These are phyloP conservation scores for Caenorhabditis elegans DNA, from an alignment of 1,140 invertebrate genomes.

Conservation along the genomic window WBcel235 BX284604.4:6546001-6546500, in stretches of 20 bases:
- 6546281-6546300: constrained; percentile 28
- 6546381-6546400: background rate
- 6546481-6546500: no score
- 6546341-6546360: constrained; percentile 1
- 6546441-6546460: background rate
- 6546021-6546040: no score
- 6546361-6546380: constrained; percentile 28
- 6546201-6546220: no score
- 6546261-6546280: constrained; percentile 15
- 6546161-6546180: background rate
- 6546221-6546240: constrained; percentile 29
- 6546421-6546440: background rate
- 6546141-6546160: background rate
- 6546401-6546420: background rate
- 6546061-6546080: constrained; percentile 27
- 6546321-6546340: background rate
- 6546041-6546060: no score
- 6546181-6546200: background rate
- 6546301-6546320: constrained; percentile 1
- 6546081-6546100: background rate
- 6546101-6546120: background rate
- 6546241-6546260: background rate
- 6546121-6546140: background rate
- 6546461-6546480: no score
- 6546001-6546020: no score